Percentiles rank a stretch among this genome's conserved stretches.
Evolutionary conservation across 2,113 vertebrate species (phyloP).

Genomic region (Nothoprocta pentlandii): DNA sequence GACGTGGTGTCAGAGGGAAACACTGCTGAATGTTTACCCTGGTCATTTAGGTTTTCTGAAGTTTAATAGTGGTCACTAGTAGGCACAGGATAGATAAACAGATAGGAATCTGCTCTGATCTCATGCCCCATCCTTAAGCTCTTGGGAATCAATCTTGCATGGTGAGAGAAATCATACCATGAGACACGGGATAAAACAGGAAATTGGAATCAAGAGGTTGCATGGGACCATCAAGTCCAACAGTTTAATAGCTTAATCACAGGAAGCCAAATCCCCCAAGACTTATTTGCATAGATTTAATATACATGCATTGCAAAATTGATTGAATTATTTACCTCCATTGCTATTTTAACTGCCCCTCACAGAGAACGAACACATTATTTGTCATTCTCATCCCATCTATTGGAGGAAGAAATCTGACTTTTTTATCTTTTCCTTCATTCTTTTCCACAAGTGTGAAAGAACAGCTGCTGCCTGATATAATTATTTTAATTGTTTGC

Average conservation of each 20-base stretch:
- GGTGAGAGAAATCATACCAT: neutral
- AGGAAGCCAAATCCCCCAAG: rapidly evolving
- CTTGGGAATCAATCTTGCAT: rapidly evolving
- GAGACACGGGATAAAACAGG: neutral
- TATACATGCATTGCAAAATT: rapidly evolving
- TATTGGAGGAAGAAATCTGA: neutral
- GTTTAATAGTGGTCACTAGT: neutral
- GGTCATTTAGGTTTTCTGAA: neutral
- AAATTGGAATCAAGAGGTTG: rapidly evolving
- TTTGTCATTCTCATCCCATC: neutral
- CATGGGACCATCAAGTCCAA: neutral
- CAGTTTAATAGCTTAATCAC: neutral
- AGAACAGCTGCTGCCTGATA: conserved; percentile 61
- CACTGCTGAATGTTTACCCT: rapidly evolving
- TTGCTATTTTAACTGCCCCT: neutral
- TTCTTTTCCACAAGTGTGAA: neutral
- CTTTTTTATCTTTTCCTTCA: neutral
- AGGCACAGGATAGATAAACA: rapidly evolving
- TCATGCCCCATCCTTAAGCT: neutral
- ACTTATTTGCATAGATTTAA: neutral
- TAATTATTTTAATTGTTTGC: conserved; percentile 78
- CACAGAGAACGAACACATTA: rapidly evolving
- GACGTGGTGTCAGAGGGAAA: too few relatives aligned
- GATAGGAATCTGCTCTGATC: neutral
- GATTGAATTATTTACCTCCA: neutral